phyloP scores from a whole-genome alignment of 2,888 invertebrate species.

The Dasypolia templi region DNA sequence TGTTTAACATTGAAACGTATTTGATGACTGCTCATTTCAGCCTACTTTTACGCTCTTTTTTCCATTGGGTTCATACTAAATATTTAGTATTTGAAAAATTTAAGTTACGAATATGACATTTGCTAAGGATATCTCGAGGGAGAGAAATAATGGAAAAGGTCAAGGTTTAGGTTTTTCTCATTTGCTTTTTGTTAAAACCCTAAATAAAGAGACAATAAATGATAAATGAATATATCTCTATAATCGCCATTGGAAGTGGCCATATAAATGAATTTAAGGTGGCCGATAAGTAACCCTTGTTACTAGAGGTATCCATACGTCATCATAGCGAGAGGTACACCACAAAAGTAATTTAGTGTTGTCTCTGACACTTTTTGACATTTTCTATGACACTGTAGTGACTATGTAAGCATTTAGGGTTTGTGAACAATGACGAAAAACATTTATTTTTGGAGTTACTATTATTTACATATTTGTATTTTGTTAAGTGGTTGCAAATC shows the following conservation, averaged over 20 bases:
- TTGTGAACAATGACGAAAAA: neutral
- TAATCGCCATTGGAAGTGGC: neutral
- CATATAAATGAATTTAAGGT: neutral
- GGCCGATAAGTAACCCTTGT: neutral
- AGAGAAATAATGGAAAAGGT: neutral
- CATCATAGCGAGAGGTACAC: no score
- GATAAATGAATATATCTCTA: no score
- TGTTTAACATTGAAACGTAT: conserved; percentile 38
- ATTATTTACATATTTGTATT: neutral
- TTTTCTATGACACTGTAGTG: neutral
- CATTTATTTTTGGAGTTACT: neutral
- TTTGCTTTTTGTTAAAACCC: neutral
- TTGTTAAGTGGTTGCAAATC: neutral
- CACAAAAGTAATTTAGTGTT: neutral
- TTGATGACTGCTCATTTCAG: conserved; percentile 30
- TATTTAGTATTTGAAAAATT: conserved; percentile 7
- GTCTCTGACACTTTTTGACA: neutral
- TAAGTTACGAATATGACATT: conserved; percentile 23
- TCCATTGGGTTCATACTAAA: conserved; percentile 1
- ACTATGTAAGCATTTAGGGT: accelerated
- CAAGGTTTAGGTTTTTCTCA: neutral
- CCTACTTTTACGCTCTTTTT: conserved; percentile 3
- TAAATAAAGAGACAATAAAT: neutral
- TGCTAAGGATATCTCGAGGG: conserved; percentile 9
- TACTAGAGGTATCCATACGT: neutral